Base-by-base conservation (phyloP, 2,797 vertebrate species). In the Chloroceryle inda region DNA sequence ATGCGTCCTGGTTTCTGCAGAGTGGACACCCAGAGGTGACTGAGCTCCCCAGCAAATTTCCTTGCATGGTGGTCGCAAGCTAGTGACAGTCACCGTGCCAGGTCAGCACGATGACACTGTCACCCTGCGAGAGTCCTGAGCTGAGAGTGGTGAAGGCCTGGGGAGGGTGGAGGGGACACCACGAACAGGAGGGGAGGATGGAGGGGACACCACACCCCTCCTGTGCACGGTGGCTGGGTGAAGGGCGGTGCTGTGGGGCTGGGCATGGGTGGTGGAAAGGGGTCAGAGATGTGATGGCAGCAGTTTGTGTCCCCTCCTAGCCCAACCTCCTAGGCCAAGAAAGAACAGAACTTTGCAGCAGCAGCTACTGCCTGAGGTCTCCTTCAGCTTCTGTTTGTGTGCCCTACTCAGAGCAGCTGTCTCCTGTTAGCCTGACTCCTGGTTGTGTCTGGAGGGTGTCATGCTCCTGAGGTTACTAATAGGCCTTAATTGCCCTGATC, bases 61-160 rank as follows among this genome's bases (percentile, higher is more conserved):
- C 14, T 44, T 33, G 23, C 49, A 14, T 55, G 38, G 26, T 3
- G 1, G 24, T 24, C 37, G 35, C 47, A 85, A 85, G 67, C 23
- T 50, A 40, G 40, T 19, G 45, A 49, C 47, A 62, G 29, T 27
- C 38, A 44, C 53, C 22, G 13, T 17, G 49, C 10, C 35, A 53
- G 52, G 26, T 44, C n/a, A 75, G 35, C 27, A 52, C 2, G 3
- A 5, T 22, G 50, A 17, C 52, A 40, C 55, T 73, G 12, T 44
- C 35, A 9, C 19, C 37, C 59, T 40, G 11, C 1, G 2, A 44
- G 6, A 33, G 31, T 29, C 27, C 49, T 35, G 31, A 4, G 5
- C n/a, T 42, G 47, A 50, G 26, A 45, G 21, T 1, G 2, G 23
- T 21, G 61, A 53, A 9, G 29, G 47, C 35, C 23, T 1, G 0